Base-by-base conservation (phyloP, 2,888 invertebrate species). In the Pterobdella sp. region DNA sequence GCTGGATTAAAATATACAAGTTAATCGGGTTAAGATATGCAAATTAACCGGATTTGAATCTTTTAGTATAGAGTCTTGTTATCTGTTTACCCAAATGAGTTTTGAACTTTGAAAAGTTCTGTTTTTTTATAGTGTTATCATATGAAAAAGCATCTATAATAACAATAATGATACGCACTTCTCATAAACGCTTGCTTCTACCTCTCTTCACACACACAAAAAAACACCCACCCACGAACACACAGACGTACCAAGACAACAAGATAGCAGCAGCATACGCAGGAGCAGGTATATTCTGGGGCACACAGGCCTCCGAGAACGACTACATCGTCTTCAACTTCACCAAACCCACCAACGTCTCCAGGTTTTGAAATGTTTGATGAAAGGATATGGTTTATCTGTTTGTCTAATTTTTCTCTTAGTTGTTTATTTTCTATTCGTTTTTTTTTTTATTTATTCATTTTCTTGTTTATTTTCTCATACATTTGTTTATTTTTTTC, bases 281-380 rank as follows among this genome's bases (percentile, higher is more conserved):
- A 31, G 95, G 96, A 0, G 89, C 90, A 77, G 89, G 90, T 0
- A 94, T 90, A 82, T 96, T 94, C 84, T 95, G 94, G 95, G 94
- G 93, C 0, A 84, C 91, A 14, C 86, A 90, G 60, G 95, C 95
- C 0, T 90, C 89, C 79, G 88, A 89, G 14, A 93, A 91, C 1
- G 92, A 94, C 82, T 86, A 88, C 73, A 86, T 94, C 31, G 88
- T 89, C 77, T 90, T 95, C 82, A 88, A 89, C 82, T 94, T 94
- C 82, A 84, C 87, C 68, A 87, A 88, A 72, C 92, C 94, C 32
- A 86, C 88, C 76, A 80, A 56, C n/a, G n/a, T 56, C 60, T 22
- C n/a, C 60, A 56, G 60, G 83, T 78, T 83, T 92, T 75, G 88
- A 88, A 81, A 88, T 87, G 91, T 91, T 83, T 83, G 83, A 66